phyloP scores from a whole-genome alignment of 2,113 vertebrate species.

The Anser brachyrhynchus region DNA sequence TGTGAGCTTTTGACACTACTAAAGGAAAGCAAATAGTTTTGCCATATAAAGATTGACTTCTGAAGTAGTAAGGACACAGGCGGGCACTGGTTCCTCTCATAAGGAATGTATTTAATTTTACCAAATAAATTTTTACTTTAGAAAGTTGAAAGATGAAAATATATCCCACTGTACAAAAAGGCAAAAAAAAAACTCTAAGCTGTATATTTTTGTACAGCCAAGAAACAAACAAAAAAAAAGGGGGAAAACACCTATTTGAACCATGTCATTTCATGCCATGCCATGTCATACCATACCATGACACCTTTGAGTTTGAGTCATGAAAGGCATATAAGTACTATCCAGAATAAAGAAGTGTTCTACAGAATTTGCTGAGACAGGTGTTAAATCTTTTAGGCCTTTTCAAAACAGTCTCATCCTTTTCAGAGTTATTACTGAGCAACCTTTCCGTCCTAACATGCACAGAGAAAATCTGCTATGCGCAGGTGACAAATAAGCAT shows the following conservation, averaged over 20 bases:
- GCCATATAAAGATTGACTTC: neutral
- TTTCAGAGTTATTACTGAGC: neutral
- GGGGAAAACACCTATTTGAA: neutral
- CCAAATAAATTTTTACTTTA: neutral
- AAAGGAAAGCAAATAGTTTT: neutral
- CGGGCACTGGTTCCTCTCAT: neutral
- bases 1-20: neutral
- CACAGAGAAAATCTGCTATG: neutral
- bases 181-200: neutral
- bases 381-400: neutral
- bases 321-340: neutral
- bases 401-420: neutral
- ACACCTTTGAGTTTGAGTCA: neutral
- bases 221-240: neutral
- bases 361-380: neutral
- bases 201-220: neutral
- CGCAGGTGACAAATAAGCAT: neutral
- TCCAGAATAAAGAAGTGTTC: neutral
- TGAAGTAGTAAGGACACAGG: neutral
- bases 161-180: neutral
- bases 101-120: neutral
- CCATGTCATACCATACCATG: no score
- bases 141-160: neutral
- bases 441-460: neutral
- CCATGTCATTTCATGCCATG: neutral